Base-by-base conservation (phyloP, 2,113 vertebrate genomes). In the Catagonus wagneri region DNA sequence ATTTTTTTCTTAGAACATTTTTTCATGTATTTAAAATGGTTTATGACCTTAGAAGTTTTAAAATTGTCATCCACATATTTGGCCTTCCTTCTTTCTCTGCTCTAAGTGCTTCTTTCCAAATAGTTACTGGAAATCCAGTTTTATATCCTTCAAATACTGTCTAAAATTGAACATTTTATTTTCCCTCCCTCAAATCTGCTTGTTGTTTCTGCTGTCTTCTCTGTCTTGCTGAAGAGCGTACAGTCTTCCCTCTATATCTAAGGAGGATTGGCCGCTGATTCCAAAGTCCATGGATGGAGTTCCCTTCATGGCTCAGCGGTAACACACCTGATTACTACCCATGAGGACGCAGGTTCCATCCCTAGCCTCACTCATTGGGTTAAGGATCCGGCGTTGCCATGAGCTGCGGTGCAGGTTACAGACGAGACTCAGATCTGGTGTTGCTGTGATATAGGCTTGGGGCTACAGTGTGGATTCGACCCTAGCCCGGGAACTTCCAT, bases 11-110 rank as follows among this genome's bases (percentile, higher is more conserved):
- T 66, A 34, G 27, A 86, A 84, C 34, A 34, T 75, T 93, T 61
- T 71, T 74, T 66, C 71, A 50, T 66, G 60, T 86, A 86, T 94
- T 93, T 50, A 83, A 58, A 90, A 74, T 69, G 44, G 44, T 78
- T 96, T 74, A 44, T 92, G 52, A 83, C 54, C 32, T 89, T 85
- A 71, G 71, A 79, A 60, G 22, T 85, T 90, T 95, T 63, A 50
- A 89, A 85, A 87, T 69, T 66, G 39, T 36, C n/a, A 58, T 50
- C 60, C 29, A 76, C 6, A 16, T 92, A 61, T 87, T 81, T 96
- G 36, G 27, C 63, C 54, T 78, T 81, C 6, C 63, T 94, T 74
- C 29, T 94, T 44, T 90, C 78, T 95, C 63, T 63, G 15, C 58
- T 92, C 7, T 52, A 66, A 65, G 16, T 50, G 8, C 69, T 63